phyloP scores from a whole-genome alignment of 2,113 vertebrate genomes.

The Ovis canadensis region DNA sequence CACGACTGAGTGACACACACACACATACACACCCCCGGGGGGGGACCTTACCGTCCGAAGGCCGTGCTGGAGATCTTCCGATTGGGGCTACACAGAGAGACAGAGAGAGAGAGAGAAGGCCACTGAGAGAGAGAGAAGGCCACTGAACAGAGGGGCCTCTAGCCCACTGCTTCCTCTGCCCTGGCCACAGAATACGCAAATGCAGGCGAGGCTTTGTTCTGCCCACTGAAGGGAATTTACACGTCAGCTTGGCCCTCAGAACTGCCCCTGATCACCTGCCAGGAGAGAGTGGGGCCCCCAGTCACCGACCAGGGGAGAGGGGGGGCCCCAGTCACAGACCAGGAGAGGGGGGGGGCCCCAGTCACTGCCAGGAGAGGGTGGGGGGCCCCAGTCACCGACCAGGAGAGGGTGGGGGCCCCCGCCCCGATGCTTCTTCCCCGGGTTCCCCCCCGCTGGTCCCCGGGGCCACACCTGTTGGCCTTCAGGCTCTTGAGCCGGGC shows the following conservation, averaged over 20 bases:
- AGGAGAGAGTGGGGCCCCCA: too few species aligned
- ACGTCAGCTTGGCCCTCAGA: background rate
- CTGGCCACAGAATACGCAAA: too few species aligned
- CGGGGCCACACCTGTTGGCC: constrained; percentile 87
- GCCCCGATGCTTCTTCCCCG: rapidly evolving
- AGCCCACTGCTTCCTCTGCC: background rate
- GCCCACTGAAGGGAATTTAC: background rate
- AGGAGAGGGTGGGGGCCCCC: background rate
- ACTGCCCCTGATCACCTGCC: background rate
- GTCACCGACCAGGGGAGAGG: rapidly evolving
- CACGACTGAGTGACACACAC: background rate
- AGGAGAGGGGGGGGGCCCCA: rapidly evolving
- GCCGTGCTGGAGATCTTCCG: constrained; percentile 97
- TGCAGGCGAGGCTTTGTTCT: rapidly evolving
- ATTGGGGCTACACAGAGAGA: constrained; percentile 85
- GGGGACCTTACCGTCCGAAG: constrained; percentile 91
- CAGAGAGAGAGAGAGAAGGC: background rate
- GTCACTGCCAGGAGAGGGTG: background rate
- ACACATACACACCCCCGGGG: background rate
- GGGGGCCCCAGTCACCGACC: background rate
- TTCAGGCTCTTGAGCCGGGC: constrained; percentile 94
- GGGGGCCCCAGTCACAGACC: rapidly evolving
- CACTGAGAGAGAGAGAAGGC: background rate
- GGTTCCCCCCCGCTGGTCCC: rapidly evolving
- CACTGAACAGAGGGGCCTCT: background rate